These are phyloP conservation scores for Schizothorax lantsangensis DNA, from an alignment of 2,797 vertebrate species.

Conservation along the genomic window DNA sequence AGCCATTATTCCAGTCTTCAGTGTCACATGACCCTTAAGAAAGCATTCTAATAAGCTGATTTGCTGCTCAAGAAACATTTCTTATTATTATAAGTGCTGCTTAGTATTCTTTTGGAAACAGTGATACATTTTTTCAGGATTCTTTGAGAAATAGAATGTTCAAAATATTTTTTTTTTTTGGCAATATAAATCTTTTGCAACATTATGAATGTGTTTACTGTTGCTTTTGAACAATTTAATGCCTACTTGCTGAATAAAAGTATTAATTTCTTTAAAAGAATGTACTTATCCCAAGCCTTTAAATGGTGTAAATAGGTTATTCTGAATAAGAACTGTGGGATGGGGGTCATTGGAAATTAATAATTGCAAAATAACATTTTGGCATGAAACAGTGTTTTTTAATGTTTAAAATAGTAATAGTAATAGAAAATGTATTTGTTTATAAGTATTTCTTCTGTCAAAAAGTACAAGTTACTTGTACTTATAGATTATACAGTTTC, in stretches of 20 bases:
- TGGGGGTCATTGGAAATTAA: not conserved
- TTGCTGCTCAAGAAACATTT: not conserved
- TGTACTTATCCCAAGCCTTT: not conserved
- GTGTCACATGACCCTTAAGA: not conserved
- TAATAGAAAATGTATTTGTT: not conserved
- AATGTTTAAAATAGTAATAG: no score
- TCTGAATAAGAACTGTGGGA: not conserved
- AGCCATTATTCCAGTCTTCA: not conserved
- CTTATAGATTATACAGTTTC: not conserved
- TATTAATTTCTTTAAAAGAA: not conserved
- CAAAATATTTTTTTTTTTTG: no score
- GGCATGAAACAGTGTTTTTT: no score
- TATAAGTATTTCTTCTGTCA: not conserved
- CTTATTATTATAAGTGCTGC: not conserved
- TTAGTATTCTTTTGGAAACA: not conserved
- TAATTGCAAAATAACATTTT: not conserved
- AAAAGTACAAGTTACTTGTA: not conserved
- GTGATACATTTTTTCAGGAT: not conserved
- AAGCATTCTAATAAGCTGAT: not conserved
- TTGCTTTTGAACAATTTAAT: not conserved
- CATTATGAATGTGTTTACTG: not conserved
- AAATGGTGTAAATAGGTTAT: not conserved
- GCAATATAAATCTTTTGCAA: not conserved
- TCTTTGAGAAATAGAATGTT: not conserved
- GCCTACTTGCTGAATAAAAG: not conserved